Evolutionary conservation across 2,797 vertebrate genomes (phyloP).

Genomic region (Hephaestus fuliginosus): DNA sequence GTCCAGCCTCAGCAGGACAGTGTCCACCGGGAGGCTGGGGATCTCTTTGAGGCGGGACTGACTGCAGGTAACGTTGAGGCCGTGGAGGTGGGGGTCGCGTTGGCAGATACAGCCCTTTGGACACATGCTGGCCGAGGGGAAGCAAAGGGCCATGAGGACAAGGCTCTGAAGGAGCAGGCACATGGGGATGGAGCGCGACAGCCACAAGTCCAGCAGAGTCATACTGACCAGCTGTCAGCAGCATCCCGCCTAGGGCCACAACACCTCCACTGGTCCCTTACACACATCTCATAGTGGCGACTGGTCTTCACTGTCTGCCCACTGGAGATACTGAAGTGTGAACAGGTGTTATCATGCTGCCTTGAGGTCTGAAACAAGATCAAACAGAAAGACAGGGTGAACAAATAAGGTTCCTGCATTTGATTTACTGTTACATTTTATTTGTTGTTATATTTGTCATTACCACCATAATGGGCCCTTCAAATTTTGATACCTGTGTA

Average conservation of each 20-base stretch:
- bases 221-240: constrained; percentile 94
- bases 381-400: constrained; percentile 51
- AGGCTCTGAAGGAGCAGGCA: constrained; percentile 98
- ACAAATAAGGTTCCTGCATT: not conserved
- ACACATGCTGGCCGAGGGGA: constrained; percentile 99
- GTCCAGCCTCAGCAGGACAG: constrained; percentile 93
- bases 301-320: constrained; percentile 68
- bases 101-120: constrained; percentile 97
- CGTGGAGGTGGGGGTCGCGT: constrained; percentile 87
- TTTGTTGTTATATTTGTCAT: not conserved
- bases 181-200: constrained; percentile 98
- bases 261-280: constrained; percentile 83
- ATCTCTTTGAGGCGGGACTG: constrained; percentile 97
- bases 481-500: not conserved
- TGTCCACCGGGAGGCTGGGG: constrained; percentile 94
- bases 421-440: not conserved
- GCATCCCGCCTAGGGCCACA: constrained; percentile 89
- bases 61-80: constrained; percentile 96
- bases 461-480: not conserved
- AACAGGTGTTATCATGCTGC: constrained; percentile 76
- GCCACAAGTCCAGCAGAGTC: constrained; percentile 98
- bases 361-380: constrained; percentile 73
- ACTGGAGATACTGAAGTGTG: constrained; percentile 52
- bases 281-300: constrained; percentile 68
- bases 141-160: constrained; percentile 98